Conservation (phyloP, 2,797 vertebrate genomes). For the Hyperoplus immaculatus region DNA sequence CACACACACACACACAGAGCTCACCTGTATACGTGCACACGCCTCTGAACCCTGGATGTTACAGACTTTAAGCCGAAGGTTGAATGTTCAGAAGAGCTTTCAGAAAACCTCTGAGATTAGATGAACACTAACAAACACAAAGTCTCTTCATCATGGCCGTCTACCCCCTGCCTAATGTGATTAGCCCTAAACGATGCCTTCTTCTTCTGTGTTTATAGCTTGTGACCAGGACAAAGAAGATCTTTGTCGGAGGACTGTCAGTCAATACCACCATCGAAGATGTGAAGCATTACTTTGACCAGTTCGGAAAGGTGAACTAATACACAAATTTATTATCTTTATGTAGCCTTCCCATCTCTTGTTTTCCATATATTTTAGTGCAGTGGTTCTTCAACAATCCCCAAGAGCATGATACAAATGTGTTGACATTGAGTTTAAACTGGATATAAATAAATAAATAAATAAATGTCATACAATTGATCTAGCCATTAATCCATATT, state of each 20-base stretch:
- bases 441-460: neutral
- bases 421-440: neutral
- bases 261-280: conserved; percentile 97
- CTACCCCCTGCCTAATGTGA: conserved; percentile 52
- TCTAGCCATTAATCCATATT: neutral
- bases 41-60: neutral
- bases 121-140: conserved; percentile 55
- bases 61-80: conserved; percentile 14
- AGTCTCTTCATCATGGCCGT: conserved; percentile 56
- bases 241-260: conserved; percentile 96
- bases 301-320: conserved; percentile 94
- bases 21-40: conserved; percentile 27
- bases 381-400: neutral
- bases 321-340: conserved; percentile 32
- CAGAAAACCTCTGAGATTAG: conserved; percentile 51
- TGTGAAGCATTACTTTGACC: conserved; percentile 97
- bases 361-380: conserved; percentile 8
- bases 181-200: conserved; percentile 62
- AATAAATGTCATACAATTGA: no score
- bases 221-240: conserved; percentile 98
- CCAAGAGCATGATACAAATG: neutral
- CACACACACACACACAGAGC: conserved; percentile 3
- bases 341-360: neutral
- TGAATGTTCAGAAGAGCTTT: conserved; percentile 42
- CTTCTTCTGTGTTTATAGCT: conserved; percentile 85